These are phyloP conservation scores for Lampropteryx suffumata DNA, from an alignment of 2,888 invertebrate species.

Conservation along the genomic window DNA sequence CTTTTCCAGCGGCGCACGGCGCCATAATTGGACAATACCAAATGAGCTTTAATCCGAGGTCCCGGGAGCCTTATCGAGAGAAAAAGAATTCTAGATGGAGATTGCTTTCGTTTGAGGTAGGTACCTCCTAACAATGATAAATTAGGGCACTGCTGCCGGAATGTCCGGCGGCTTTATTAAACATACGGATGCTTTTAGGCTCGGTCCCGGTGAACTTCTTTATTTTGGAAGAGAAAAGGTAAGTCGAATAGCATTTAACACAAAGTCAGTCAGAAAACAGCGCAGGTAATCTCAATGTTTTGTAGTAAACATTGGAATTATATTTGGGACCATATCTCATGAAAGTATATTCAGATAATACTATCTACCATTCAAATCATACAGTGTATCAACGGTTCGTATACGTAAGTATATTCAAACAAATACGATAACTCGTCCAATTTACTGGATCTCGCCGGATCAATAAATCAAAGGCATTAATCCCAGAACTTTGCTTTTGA, in stretches of 20 bases:
- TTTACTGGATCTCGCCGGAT: no score
- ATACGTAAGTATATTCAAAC: no score
- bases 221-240: slow-evolving; percentile 47
- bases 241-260: slow-evolving; percentile 44
- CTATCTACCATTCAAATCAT: no score
- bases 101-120: slow-evolving; percentile 70
- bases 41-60: slow-evolving; percentile 55
- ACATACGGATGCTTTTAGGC: slow-evolving; percentile 60
- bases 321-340: no score
- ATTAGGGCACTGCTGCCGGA: slow-evolving; percentile 65
- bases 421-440: no score
- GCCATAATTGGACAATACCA: slow-evolving; percentile 52
- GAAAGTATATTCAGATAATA: no score
- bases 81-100: slow-evolving; percentile 60
- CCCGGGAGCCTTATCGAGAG: slow-evolving; percentile 50
- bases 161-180: slow-evolving; percentile 70
- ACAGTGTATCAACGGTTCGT: no score
- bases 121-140: slow-evolving; percentile 70
- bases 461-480: slow-evolving; percentile 51
- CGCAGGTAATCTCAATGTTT: no score
- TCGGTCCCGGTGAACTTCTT: slow-evolving; percentile 50
- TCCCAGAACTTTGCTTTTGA: slow-evolving; percentile 39
- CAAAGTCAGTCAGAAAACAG: slow-evolving; percentile 26
- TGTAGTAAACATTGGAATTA: no score
- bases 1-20: slow-evolving; percentile 39